phyloP scores from a whole-genome alignment of 2,113 vertebrate genomes.

The Austrofundulus limnaeus region DNA sequence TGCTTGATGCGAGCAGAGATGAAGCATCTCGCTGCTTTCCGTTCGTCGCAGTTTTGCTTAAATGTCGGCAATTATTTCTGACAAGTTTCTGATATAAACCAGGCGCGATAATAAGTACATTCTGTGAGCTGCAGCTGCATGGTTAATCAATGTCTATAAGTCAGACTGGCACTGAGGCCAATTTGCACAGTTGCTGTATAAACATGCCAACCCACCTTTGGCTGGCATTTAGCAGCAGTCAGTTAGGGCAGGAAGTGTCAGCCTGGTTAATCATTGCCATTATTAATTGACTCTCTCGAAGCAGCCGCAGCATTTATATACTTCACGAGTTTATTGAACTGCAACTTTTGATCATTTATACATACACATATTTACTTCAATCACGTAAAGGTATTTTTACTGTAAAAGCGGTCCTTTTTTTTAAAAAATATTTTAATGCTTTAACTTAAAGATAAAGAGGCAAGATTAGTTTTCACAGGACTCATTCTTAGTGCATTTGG shows the following conservation, averaged over 20 bases:
- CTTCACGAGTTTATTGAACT: conserved; percentile 38
- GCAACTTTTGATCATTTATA: conserved; percentile 6
- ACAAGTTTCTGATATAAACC: neutral
- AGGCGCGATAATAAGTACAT: neutral
- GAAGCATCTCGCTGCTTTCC: neutral
- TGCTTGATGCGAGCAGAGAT: neutral
- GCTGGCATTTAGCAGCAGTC: conserved; percentile 44
- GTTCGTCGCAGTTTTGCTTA: neutral
- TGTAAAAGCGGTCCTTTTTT: neutral
- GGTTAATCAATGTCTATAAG: conserved; percentile 19
- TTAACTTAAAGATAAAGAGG: too few relatives aligned
- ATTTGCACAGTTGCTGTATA: conserved; percentile 50
- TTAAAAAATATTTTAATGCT: neutral
- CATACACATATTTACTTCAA: neutral
- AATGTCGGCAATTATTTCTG: conserved; percentile 15
- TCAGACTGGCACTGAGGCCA: conserved; percentile 33
- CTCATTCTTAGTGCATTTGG: too few relatives aligned
- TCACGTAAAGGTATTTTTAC: neutral
- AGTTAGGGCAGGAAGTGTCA: conserved; percentile 23
- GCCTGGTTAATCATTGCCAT: conserved; percentile 39
- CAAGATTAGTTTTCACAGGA: too few relatives aligned
- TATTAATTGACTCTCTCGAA: conserved; percentile 42
- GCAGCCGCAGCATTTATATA: conserved; percentile 19
- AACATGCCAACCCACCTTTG: conserved; percentile 35
- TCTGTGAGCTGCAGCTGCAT: conserved; percentile 8